Evolutionary conservation across 2,888 invertebrate species (phyloP).

Genomic region (Drosophila anceps): DNA sequence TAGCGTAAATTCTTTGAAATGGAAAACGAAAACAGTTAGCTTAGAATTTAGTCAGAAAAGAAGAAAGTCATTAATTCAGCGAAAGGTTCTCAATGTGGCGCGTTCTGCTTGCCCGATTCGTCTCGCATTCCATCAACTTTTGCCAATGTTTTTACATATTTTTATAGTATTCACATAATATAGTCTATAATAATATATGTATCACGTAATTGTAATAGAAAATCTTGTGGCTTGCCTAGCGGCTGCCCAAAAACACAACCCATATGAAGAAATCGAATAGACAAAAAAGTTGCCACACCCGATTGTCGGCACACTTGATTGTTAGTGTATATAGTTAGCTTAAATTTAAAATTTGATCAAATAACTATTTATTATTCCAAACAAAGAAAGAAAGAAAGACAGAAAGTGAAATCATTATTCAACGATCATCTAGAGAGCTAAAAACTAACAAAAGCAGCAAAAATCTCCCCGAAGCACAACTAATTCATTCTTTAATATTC

Average conservation of each 20-base stretch:
- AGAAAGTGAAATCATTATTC: slow-evolving; percentile 9
- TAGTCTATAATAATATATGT: slow-evolving; percentile 16
- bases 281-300: slow-evolving; percentile 18
- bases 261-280: slow-evolving; percentile 56
- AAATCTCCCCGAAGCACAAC: slow-evolving; percentile 44
- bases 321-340: slow-evolving; percentile 61
- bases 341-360: slow-evolving; percentile 29
- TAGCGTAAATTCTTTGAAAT: slow-evolving; percentile 48
- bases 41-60: slow-evolving; percentile 18
- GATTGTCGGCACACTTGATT: slow-evolving; percentile 25
- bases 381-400: background rate
- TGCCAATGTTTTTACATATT: slow-evolving; percentile 35
- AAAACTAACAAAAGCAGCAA: slow-evolving; percentile 13
- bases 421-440: slow-evolving; percentile 28
- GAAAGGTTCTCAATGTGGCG: slow-evolving; percentile 26
- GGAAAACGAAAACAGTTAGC: slow-evolving; percentile 21
- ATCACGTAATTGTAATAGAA: slow-evolving; percentile 36
- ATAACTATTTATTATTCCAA: slow-evolving; percentile 24
- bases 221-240: slow-evolving; percentile 24
- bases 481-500: slow-evolving; percentile 37
- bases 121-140: slow-evolving; percentile 17
- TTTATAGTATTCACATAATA: slow-evolving; percentile 32
- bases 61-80: slow-evolving; percentile 16
- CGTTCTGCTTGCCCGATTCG: slow-evolving; percentile 6
- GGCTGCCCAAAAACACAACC: slow-evolving; percentile 36